A percentile compares a stretch with the other conserved stretches of the same genome.
phyloP scores from a whole-genome alignment of 1,140 invertebrate genomes.

The Sarcophaga peregrina region DNA sequence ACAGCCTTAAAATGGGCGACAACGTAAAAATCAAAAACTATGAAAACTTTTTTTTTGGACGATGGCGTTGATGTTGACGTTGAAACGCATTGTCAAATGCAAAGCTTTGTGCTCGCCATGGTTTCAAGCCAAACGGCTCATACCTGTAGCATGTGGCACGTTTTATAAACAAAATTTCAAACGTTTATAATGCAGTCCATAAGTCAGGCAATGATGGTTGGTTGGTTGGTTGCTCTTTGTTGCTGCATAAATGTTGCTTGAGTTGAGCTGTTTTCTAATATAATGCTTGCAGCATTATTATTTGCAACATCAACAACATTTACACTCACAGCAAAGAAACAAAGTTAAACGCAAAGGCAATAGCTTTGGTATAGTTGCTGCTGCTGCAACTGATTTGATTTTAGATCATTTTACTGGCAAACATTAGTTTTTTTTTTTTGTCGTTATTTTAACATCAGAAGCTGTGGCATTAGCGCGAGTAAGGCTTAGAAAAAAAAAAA shows the following conservation, averaged over 20 bases:
- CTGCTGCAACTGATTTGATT: constrained; percentile 26
- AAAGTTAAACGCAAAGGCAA: constrained; percentile 1
- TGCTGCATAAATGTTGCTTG: background rate
- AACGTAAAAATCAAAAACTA: constrained; percentile 2
- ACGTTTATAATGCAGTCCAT: background rate
- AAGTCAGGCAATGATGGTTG: background rate
- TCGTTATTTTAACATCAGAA: constrained; percentile 16
- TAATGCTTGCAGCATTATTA: background rate
- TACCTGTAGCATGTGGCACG: background rate
- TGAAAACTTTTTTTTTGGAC: background rate
- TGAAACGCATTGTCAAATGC: constrained; percentile 36
- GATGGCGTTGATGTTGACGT: constrained; percentile 37
- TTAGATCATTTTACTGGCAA: constrained; percentile 1
- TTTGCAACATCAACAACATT: constrained; percentile 26
- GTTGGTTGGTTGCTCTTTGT: background rate
- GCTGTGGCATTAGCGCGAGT: constrained; percentile 34
- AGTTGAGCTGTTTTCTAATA: background rate
- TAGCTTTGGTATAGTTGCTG: background rate
- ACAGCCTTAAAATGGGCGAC: constrained; percentile 19
- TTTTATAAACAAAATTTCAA: constrained; percentile 18
- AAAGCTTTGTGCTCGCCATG: background rate
- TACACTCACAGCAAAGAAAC: too few species aligned
- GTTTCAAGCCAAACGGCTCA: background rate
- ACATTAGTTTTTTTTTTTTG: background rate
- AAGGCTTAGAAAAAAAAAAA: constrained; percentile 14